Base-by-base conservation (phyloP, 2,888 invertebrate species). In the Catotricha subobsoleta region DNA sequence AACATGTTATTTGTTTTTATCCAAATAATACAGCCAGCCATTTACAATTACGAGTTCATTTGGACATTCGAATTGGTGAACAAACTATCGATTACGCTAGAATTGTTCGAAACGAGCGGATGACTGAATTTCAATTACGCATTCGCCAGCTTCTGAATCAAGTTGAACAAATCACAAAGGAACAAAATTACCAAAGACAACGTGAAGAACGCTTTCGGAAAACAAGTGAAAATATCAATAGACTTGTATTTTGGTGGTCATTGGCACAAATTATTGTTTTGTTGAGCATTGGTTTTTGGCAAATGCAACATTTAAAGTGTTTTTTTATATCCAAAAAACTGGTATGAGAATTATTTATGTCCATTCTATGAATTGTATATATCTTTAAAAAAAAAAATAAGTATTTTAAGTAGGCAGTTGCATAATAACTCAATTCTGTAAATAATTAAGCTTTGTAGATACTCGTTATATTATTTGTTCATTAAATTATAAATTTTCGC, bases 291-390 rank as follows among this genome's bases (percentile, higher is more conserved):
- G 98, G 98, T 13, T 82, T 90, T 49, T 98, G 97, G 97, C 98
- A 98, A 66, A 97, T 98, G 94, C 77, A 80, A 54, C 98, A 99
- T 72, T 72, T 98, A 49, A 97, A 97, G 71, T 87, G 88, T 55
- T 98, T 98, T 74, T 99, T 98, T 57, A 95, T 98, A 67, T 97
- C 97, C 21, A 98, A 98, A 67, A 99, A 98, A 72, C 71, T 98
- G 58, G 94, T 94, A 37, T 86, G 76, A 71, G n/a, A n/a, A n/a
- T n/a, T n/a, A n/a, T n/a, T n/a, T n/a, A n/a, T n/a, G n/a, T n/a
- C n/a, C n/a, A n/a, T n/a, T n/a, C n/a, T n/a, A n/a, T n/a, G n/a
- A n/a, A n/a, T n/a, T n/a, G n/a, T n/a, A n/a, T n/a, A n/a, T n/a
- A n/a, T n/a, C n/a, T n/a, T n/a, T n/a, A n/a, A n/a, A n/a, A n/a